Conservation (phyloP, 1,140 invertebrate genomes). For the Ooceraea biroi region DNA sequence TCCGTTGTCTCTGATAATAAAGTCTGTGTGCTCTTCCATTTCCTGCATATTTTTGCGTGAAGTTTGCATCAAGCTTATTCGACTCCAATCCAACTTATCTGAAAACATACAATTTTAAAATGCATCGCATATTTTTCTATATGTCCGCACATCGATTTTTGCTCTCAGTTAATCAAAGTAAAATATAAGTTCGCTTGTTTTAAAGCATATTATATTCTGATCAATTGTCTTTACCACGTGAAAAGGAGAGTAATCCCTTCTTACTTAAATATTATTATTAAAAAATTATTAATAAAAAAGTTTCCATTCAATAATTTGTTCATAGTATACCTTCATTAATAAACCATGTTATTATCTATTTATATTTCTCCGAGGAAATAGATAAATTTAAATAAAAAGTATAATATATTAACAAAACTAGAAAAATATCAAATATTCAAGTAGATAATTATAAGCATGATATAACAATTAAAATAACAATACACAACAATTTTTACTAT, state of each 20-base stretch:
- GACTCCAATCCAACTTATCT: constrained; percentile 38
- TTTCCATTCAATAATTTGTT: background rate
- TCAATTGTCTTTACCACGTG: background rate
- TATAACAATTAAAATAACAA: no score
- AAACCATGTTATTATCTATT: background rate
- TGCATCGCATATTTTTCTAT: constrained; percentile 6
- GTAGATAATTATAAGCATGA: no score
- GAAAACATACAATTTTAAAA: constrained; percentile 53
- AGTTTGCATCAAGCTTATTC: constrained; percentile 3
- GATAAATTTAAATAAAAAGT: background rate
- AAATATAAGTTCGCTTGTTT: background rate
- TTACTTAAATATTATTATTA: background rate
- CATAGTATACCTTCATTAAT: background rate
- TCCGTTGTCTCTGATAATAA: constrained; percentile 37
- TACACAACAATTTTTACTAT: no score
- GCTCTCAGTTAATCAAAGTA: background rate
- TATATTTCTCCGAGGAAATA: background rate
- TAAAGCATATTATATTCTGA: background rate
- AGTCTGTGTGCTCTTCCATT: constrained; percentile 34
- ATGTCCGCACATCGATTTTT: constrained; percentile 31
- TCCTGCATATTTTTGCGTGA: constrained; percentile 18
- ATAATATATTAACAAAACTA: no score
- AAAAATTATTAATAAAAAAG: background rate
- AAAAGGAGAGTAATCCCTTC: constrained; percentile 52
- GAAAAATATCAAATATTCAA: no score